Evolutionary conservation across 2,797 vertebrate species (phyloP).

Genomic region (Varecia variegata): DNA sequence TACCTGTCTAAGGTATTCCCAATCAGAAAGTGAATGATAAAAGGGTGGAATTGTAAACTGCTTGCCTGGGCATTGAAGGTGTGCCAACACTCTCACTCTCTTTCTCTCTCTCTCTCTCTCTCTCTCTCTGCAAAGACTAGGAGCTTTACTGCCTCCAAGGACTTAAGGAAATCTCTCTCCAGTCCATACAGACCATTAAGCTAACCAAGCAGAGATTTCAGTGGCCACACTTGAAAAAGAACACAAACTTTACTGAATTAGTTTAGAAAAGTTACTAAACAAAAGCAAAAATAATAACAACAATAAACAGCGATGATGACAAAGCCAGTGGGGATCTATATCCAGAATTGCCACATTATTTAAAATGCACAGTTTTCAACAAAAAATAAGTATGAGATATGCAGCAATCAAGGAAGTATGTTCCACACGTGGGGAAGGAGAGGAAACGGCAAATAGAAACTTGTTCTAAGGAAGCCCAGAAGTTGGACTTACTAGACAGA

Average conservation of each 20-base stretch:
- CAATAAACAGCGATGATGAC: background rate
- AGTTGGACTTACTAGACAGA: background rate
- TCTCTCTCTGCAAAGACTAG: background rate
- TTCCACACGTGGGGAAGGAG: background rate
- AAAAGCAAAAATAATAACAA: background rate
- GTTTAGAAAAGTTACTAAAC: background rate
- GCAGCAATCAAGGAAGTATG: background rate
- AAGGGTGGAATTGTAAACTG: background rate
- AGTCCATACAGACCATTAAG: background rate
- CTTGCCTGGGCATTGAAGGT: background rate
- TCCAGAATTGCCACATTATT: background rate
- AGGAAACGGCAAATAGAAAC: background rate
- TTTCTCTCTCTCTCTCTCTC: background rate
- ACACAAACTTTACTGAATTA: background rate
- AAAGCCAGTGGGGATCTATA: background rate
- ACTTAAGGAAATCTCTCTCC: background rate
- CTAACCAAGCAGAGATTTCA: background rate
- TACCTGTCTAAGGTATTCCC: background rate
- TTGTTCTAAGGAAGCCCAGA: background rate
- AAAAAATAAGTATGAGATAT: background rate
- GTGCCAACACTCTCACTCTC: background rate
- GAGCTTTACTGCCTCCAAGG: background rate
- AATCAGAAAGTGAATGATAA: background rate
- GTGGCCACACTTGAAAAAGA: background rate
- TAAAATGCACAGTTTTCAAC: background rate